Base-by-base conservation (phyloP, 2,113 vertebrate species). In the Anarhynchus alexandrinus region DNA sequence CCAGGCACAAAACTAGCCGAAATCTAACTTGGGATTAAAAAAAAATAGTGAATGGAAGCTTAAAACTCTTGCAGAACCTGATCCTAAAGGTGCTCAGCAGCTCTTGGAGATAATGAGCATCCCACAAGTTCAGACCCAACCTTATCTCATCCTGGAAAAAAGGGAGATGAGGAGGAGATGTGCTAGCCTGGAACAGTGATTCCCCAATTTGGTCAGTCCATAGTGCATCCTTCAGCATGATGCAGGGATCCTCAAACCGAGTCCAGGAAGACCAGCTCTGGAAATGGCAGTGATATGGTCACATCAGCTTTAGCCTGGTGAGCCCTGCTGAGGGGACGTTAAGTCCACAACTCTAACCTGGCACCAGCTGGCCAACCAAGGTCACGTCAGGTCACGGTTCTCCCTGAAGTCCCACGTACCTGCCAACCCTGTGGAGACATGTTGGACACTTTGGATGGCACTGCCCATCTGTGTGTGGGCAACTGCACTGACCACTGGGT, bases 381-480 rank as follows among this genome's bases (percentile, higher is more conserved):
- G 21, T 34, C 64, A 1, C 2, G 1, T 13, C 55, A 67, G 38
- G 36, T 32, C n/a, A 26, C 9, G 8, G 52, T 2, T 43, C 7
- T 38, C 15, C 25, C 22, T 59, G 49, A 30, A 52, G 54, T 45
- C 30, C 15, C 7, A 1, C 0, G 0, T 13, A 12, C 42, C 55
- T 71, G 42, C 32, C 55, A 74, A 15, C 17, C 6, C 25, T 15
- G 12, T 30, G 23, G 26, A 19, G 12, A 34, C 32, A 40, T 1
- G 11, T 6, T 52, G 82, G 25, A 18, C 17, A 26, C 12, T 74
- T 43, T 21, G 47, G 16, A 49, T 11, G 13, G n/a, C 47, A n/a
- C 16, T 2, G 0, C 40, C 40, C 10, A 3, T 3, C 23, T 2
- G 0, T 16, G 6, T 18, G 67, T 7, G 42, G 51, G n/a, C 64